Evolutionary conservation across 2,113 vertebrate species (phyloP).

Genomic region (Paramormyrops kingsleyae): DNA sequence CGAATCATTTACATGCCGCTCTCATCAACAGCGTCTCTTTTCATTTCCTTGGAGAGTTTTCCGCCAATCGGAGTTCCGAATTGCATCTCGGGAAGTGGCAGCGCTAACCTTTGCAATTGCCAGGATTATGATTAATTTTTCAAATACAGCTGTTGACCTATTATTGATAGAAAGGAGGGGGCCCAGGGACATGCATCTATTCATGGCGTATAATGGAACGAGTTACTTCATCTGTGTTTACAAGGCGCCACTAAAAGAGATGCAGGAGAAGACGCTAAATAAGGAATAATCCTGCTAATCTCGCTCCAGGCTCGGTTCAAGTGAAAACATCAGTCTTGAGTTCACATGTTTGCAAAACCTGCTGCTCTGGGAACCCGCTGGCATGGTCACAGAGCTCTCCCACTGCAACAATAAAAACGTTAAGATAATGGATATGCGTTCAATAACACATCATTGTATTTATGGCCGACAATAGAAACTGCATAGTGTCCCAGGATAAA

Average conservation of each 20-base stretch:
- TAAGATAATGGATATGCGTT: conserved; percentile 66
- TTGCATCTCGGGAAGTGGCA: conserved; percentile 50
- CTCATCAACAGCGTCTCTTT: conserved; percentile 67
- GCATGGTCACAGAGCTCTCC: conserved; percentile 5
- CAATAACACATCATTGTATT: conserved; percentile 69
- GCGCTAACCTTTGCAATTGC: conserved; percentile 65
- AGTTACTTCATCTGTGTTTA: conserved; percentile 71
- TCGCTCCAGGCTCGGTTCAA: conserved; percentile 47
- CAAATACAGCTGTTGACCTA: conserved; percentile 76
- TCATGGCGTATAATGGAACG: conserved; percentile 59
- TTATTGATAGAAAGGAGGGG: conserved; percentile 63
- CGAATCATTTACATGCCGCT: conserved; percentile 74
- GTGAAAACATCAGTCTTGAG: conserved; percentile 58
- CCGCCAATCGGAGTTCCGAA: conserved; percentile 56
- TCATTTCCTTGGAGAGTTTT: conserved; percentile 56
- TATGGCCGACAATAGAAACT: conserved; percentile 59
- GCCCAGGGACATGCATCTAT: conserved; percentile 52
- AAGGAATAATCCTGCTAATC: conserved; percentile 56
- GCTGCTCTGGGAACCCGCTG: neutral
- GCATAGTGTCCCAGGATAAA: conserved; percentile 52
- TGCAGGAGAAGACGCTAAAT: conserved; percentile 59
- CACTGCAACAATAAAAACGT: conserved; percentile 65
- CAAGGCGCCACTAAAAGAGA: conserved; percentile 60
- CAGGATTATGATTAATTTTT: conserved; percentile 74
- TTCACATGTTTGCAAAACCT: conserved; percentile 21